Base-by-base conservation (phyloP, 2,888 invertebrate species). In the Diadegma fenestrale region DNA sequence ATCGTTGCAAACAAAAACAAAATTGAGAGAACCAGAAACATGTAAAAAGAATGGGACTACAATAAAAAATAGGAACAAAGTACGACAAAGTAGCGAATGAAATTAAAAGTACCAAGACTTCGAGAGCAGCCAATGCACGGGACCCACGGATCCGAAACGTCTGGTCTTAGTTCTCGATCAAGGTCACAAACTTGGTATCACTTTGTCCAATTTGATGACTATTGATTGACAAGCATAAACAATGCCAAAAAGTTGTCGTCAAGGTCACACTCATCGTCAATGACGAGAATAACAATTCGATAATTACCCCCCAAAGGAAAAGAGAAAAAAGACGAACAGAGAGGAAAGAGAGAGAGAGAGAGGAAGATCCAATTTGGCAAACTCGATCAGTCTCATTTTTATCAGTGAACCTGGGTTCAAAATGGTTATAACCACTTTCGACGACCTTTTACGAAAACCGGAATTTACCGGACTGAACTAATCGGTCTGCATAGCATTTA, bases 341-440 rank as follows among this genome's bases (percentile, higher is more conserved):
- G n/a, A 12, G 26, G 33, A 26, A 33, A 37, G 71, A 8, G 12
- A 43, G 6, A 17, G 8, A 6, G 14, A 26, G 58, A 58, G 14
- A 26, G 1, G 10, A 22, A 22, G 54, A 54, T 54, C 54, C 22
- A 54, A 22, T 33, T 73, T 77, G 80, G 77, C 84, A 84, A 80
- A 58, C 72, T 77, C 26, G 30, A 14, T 72, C 17, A 41, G 8
- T 22, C 48, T 33, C 63, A 37, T 37, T 26, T 72, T 33, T 37
- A 22, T 61, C 71, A 22, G 72, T 61, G 58, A 3, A 43, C 51
- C 77, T 61, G 45, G 66, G 66, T 72, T 84, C 41, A n/a, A 61
- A 48, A 84, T 77, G 66, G 80, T 84, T 80, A 71, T 72, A 33
- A 80, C 72, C 66, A 30, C 71, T 72, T 82, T 33, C 43, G 22